phyloP scores from a whole-genome alignment of 2,113 vertebrate species.

The Telmatochromis sp. region DNA sequence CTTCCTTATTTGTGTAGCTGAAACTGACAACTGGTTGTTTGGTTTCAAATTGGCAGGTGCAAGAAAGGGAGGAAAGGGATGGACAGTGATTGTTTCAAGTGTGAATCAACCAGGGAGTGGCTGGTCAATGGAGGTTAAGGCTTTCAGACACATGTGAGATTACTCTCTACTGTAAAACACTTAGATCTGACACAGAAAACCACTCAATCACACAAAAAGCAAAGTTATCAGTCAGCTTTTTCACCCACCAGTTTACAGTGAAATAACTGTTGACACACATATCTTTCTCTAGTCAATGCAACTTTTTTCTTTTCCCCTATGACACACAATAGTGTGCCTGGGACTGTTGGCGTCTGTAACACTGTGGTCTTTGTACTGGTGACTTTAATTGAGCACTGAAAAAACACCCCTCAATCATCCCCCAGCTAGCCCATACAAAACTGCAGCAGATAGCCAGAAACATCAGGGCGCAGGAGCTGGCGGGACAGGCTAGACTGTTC shows the following conservation, averaged over 20 bases:
- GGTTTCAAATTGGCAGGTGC: not conserved
- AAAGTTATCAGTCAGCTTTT: not conserved
- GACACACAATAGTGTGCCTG: constrained; percentile 55
- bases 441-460: not conserved
- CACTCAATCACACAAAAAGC: rapidly evolving
- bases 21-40: not conserved
- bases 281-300: constrained; percentile 12
- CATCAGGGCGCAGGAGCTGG: not conserved
- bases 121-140: not conserved
- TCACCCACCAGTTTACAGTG: constrained; percentile 33
- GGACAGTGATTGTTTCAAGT: not conserved
- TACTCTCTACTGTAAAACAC: not conserved
- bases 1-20: not conserved
- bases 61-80: not conserved
- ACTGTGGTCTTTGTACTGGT: constrained; percentile 57
- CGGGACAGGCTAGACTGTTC: not conserved
- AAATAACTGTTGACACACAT: constrained; percentile 25
- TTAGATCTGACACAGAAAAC: not conserved
- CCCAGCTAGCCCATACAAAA: not conserved
- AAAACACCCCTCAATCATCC: constrained; percentile 31
- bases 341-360: constrained; percentile 47
- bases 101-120: not conserved
- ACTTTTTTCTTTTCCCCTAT: constrained; percentile 1
- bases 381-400: constrained; percentile 43
- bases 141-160: not conserved